Conservation (phyloP, 2,797 vertebrate species). For the Cirrhinus mrigala region DNA sequence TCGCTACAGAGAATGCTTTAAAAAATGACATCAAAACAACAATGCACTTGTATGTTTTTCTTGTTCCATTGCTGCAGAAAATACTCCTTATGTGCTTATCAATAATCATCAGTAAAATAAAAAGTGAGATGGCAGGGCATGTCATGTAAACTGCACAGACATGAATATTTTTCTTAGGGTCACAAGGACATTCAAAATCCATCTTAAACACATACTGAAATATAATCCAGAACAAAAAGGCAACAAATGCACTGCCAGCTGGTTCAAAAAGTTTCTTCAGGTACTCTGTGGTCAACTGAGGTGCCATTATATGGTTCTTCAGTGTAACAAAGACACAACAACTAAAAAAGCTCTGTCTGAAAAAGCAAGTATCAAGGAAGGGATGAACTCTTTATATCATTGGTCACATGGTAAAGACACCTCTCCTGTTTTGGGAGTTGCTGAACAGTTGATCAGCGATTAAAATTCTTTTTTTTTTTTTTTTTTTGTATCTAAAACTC, state of each 20-base stretch:
- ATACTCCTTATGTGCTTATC: not conserved
- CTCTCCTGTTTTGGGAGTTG: not conserved
- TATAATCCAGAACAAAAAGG: not conserved
- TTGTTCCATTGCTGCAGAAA: not conserved
- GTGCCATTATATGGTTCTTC: not conserved
- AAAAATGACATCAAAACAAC: not conserved
- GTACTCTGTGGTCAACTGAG: fast-evolving
- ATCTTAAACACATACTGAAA: not conserved
- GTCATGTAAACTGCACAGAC: not conserved
- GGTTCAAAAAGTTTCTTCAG: not conserved
- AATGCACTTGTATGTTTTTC: not conserved
- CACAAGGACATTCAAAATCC: constrained; percentile 9
- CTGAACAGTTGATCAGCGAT: too few relatives aligned
- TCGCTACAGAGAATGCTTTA: not conserved
- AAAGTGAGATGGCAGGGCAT: not conserved
- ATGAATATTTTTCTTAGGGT: not conserved
- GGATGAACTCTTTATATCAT: not conserved
- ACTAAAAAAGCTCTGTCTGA: not conserved
- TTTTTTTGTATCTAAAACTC: too few relatives aligned
- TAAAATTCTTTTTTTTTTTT: too few relatives aligned
- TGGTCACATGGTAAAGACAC: not conserved
- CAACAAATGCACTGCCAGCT: not conserved
- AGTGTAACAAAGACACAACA: not conserved
- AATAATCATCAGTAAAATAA: not conserved
- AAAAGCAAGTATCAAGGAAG: not conserved